Evolutionary conservation across 2,113 vertebrate species (phyloP).

Genomic region (Chloroceryle aenea): DNA sequence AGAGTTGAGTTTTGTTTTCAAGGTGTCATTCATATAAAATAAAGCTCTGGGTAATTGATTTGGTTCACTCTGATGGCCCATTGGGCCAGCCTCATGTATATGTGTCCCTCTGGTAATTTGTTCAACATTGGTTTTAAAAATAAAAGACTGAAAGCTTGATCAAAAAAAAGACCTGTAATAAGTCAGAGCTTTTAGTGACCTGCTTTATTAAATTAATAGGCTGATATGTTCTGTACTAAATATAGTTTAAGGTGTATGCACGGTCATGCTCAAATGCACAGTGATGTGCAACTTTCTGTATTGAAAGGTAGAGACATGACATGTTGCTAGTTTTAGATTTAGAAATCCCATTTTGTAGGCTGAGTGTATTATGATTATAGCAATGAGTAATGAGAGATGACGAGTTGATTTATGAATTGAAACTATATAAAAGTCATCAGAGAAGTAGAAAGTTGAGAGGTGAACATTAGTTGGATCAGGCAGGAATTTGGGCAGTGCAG

Average conservation of each 20-base stretch:
- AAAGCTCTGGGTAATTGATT: not conserved
- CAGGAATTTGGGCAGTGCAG: not conserved
- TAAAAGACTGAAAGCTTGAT: not conserved
- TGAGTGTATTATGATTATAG: not conserved
- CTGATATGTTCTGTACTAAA: not conserved
- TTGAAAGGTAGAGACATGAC: not conserved
- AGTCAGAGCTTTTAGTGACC: not conserved
- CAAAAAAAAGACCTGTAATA: not conserved
- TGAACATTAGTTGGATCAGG: not conserved
- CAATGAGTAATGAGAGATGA: not conserved
- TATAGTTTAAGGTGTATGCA: not conserved
- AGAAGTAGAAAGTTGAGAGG: not conserved
- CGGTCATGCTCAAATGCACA: not conserved
- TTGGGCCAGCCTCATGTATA: not conserved
- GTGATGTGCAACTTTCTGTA: not conserved
- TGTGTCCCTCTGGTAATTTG: not conserved
- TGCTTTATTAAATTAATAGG: not conserved
- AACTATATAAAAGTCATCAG: not conserved
- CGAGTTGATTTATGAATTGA: not conserved
- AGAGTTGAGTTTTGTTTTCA: not conserved
- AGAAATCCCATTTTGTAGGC: not conserved
- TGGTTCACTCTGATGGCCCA: not conserved
- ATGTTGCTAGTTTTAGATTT: not conserved
- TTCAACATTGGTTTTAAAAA: not conserved
- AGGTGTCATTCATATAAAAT: rapidly evolving